Conservation (phyloP, 2,797 vertebrate species). For the Anniella stebbinsi region DNA sequence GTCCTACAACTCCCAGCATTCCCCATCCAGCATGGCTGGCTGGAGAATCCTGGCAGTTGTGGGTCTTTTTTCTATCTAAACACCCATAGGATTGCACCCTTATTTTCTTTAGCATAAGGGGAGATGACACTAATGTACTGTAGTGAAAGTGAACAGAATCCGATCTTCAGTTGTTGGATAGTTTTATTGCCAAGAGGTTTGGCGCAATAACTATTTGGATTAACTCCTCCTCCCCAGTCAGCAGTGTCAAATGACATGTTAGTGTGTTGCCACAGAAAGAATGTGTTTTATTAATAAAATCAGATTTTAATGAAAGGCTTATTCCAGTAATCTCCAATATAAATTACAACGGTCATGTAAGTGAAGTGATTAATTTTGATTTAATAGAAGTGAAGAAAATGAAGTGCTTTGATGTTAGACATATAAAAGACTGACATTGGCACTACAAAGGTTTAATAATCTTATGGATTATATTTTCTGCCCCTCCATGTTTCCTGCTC, state of each 20-base stretch:
- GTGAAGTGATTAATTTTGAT: constrained; percentile 72
- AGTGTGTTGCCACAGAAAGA: constrained; percentile 54
- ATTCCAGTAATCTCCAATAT: constrained; percentile 65
- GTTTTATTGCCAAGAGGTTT: constrained; percentile 56
- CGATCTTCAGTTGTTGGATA: not conserved
- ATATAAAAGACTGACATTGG: constrained; percentile 58
- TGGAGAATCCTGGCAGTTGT: too few species aligned
- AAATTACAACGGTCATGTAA: constrained; percentile 65
- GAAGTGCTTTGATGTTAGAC: constrained; percentile 66
- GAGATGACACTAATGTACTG: constrained; percentile 5
- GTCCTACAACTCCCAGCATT: too few species aligned
- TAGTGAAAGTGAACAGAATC: constrained; percentile 37
- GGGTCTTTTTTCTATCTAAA: too few species aligned
- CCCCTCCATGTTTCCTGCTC: not conserved
- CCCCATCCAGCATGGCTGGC: too few species aligned
- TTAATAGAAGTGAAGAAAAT: constrained; percentile 63
- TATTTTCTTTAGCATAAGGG: not conserved
- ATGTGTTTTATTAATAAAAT: constrained; percentile 74
- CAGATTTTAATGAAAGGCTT: constrained; percentile 71
- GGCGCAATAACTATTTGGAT: constrained; percentile 66
- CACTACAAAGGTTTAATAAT: constrained; percentile 60
- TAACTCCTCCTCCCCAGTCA: constrained; percentile 64
- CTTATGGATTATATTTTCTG: not conserved
- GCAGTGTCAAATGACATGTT: constrained; percentile 67
- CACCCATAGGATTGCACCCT: too few species aligned